Evolutionary conservation across 1,140 invertebrate genomes (phyloP), one percentile per base, ranked within the genome.

Genomic region (Cydia pomonella): DNA sequence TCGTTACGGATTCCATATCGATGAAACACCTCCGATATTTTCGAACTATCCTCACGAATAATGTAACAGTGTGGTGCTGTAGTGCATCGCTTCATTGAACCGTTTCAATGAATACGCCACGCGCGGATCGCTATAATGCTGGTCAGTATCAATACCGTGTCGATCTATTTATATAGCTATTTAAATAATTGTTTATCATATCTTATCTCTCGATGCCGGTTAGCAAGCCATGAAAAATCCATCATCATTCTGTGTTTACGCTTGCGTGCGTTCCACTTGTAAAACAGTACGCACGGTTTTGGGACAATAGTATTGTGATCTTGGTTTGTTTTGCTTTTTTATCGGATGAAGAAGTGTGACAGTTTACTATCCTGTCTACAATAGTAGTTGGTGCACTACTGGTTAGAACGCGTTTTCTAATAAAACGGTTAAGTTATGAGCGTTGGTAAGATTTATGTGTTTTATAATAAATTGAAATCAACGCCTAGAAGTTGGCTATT

Each of bases 171-270:
- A 64, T 64, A 27, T 41, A 29, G 78, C 64, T 76, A 73, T 59
- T 63, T 76, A 66, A 75, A 74, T 74, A 74, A 74, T 73, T 78
- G 66, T 71, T 69, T 69, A 69, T 69, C 64, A 69, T 89, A 91
- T 90, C 88, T 91, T 90, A 91, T 91, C 89, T 78, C 73, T 78
- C 21, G 76, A 76, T 69, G 75, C 78, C 76, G 75, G 75, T 73
- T 64, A 77, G 74, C 75, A 53, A 72, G 69, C 66, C 44, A 41
- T 44, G 77, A 47, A 72, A 41, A 77, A 78, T 75, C 63, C 75
- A 25, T 59, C 72, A 79, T 77, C 72, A 80, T 77, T 80, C 73
- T 73, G 76, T 80, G 62, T 81, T 85, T 77, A 82, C 78, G 80
- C 71, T 80, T 44, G 78, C 80, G 76, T 82, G 82, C 78, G 76